phyloP scores from a whole-genome alignment of 2,888 invertebrate genomes.

The Antheraea yamamai region DNA sequence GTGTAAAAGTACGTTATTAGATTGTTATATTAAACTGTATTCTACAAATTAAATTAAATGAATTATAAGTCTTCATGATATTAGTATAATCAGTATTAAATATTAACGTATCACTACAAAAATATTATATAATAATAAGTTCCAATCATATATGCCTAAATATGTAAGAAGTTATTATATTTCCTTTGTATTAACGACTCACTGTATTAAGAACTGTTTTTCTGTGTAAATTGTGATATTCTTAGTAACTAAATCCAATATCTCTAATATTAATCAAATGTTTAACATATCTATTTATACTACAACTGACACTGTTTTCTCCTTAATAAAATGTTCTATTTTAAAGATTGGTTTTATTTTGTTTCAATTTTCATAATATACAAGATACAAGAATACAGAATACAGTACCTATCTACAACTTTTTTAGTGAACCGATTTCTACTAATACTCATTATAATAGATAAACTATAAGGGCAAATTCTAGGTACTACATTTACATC shows the following conservation, averaged over 20 bases:
- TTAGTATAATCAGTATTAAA: background rate
- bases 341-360: slow-evolving; percentile 28
- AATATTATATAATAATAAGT: background rate
- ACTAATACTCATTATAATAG: no score
- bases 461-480: no score
- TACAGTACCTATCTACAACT: no score
- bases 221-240: slow-evolving; percentile 58
- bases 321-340: slow-evolving; percentile 46
- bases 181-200: slow-evolving; percentile 26
- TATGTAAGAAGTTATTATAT: slow-evolving; percentile 23
- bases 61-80: background rate
- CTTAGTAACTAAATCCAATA: slow-evolving; percentile 43
- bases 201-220: slow-evolving; percentile 39
- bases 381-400: no score
- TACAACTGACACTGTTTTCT: slow-evolving; percentile 49
- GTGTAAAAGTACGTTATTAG: background rate
- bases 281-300: slow-evolving; percentile 62
- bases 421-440: no score
- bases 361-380: background rate
- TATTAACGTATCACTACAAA: background rate
- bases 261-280: slow-evolving; percentile 49
- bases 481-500: no score
- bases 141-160: slow-evolving; percentile 7
- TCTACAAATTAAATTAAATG: background rate
- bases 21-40: background rate